Evolutionary conservation across 2,113 vertebrate genomes (phyloP).

Genomic region (Prinia subflava): DNA sequence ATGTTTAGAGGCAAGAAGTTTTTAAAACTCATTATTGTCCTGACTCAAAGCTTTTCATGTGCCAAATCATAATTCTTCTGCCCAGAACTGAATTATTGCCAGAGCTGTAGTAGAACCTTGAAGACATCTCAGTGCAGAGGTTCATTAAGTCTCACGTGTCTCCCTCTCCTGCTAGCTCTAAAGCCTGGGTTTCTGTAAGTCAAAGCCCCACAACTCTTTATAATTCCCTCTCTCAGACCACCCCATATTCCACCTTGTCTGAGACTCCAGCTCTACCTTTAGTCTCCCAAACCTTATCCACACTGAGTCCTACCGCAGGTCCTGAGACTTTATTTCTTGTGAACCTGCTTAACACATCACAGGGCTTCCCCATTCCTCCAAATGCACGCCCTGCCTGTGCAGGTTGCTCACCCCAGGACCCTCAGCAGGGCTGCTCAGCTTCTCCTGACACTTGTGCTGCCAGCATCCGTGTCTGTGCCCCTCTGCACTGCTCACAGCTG

Average conservation of each 20-base stretch:
- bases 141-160: background rate
- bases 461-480: background rate
- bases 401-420: background rate
- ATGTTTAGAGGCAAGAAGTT: background rate
- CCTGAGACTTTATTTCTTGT: background rate
- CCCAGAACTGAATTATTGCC: background rate
- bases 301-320: rapidly evolving
- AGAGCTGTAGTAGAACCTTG: background rate
- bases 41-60: background rate
- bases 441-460: background rate
- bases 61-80: background rate
- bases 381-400: background rate
- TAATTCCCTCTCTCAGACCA: background rate
- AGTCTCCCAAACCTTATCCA: background rate
- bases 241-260: background rate
- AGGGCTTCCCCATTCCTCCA: background rate
- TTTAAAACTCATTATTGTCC: background rate
- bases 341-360: background rate
- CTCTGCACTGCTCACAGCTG: rapidly evolving
- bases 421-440: background rate
- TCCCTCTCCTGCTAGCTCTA: background rate
- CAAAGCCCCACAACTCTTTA: background rate
- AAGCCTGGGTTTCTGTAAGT: background rate
- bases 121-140: background rate
- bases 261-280: background rate